These are phyloP conservation scores for Azemiops feae DNA, from an alignment of 2,113 vertebrate species.

Conservation along the genomic window DNA sequence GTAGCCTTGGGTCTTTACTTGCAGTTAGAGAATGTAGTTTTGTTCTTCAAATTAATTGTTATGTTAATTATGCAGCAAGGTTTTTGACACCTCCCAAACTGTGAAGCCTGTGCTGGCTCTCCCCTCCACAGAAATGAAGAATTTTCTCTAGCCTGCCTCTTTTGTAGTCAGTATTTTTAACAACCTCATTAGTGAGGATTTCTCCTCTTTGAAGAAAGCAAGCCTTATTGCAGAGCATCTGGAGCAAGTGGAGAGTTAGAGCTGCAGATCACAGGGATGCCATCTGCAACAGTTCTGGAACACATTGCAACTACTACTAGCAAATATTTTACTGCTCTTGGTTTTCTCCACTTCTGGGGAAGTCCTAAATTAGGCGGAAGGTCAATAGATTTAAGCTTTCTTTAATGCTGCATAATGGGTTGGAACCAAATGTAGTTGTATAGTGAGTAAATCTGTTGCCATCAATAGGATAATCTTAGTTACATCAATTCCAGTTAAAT, in stretches of 20 bases:
- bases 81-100: slow-evolving; percentile 34
- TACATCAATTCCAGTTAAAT: not conserved
- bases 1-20: accelerated
- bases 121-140: accelerated
- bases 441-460: not conserved
- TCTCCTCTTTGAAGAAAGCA: slow-evolving; percentile 32
- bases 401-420: not conserved
- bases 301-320: not conserved
- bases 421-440: not conserved
- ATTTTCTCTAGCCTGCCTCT: slow-evolving; percentile 12
- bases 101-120: not conserved
- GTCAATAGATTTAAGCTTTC: not conserved
- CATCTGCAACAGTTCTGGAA: not conserved
- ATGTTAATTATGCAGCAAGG: slow-evolving; percentile 26
- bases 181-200: slow-evolving; percentile 46
- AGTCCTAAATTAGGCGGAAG: not conserved
- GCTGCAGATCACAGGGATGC: not conserved
- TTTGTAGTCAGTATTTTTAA: slow-evolving; percentile 41
- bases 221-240: slow-evolving; percentile 26
- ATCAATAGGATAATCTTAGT: not conserved
- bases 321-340: not conserved
- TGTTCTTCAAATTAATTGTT: not conserved
- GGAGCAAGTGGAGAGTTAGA: not conserved
- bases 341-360: not conserved
- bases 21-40: slow-evolving; percentile 23